Evolutionary conservation across 2,113 vertebrate genomes (phyloP).

Genomic region (Carassius auratus): DNA sequence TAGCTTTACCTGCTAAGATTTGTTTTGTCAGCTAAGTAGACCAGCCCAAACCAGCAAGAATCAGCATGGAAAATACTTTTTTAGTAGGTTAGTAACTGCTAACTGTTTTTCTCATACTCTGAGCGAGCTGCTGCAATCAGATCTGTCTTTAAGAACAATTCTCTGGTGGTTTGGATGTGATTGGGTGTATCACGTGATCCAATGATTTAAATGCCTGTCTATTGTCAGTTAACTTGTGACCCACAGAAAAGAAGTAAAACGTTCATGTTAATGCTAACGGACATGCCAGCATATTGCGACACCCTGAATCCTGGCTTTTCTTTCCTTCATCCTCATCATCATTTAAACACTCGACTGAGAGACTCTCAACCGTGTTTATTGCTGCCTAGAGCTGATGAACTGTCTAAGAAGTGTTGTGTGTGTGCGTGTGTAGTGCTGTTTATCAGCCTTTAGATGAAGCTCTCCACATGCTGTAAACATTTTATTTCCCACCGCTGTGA

Average conservation of each 20-base stretch:
- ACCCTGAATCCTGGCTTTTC: not conserved
- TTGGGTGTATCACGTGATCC: not conserved
- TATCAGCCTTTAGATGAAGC: slow-evolving; percentile 26
- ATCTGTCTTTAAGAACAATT: not conserved
- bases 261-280: slow-evolving; percentile 1
- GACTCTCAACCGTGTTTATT: slow-evolving; percentile 27
- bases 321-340: not conserved
- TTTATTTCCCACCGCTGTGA: slow-evolving; percentile 20
- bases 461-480: slow-evolving; percentile 36
- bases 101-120: slow-evolving; percentile 8
- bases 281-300: slow-evolving; percentile 25
- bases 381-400: slow-evolving; percentile 13
- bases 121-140: not conserved
- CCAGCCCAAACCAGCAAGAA: not conserved
- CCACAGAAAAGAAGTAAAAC: not conserved
- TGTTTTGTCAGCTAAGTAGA: not conserved
- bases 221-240: slow-evolving; percentile 34
- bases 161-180: not conserved
- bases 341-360: slow-evolving; percentile 23
- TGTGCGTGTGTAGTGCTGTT: not conserved
- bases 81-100: not conserved
- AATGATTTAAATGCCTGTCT: slow-evolving; percentile 26
- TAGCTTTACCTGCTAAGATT: too few species aligned
- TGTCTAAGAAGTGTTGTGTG: slow-evolving; percentile 21
- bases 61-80: not conserved